Conservation (phyloP, 2,888 invertebrate species). For the Tinea semifulvella region DNA sequence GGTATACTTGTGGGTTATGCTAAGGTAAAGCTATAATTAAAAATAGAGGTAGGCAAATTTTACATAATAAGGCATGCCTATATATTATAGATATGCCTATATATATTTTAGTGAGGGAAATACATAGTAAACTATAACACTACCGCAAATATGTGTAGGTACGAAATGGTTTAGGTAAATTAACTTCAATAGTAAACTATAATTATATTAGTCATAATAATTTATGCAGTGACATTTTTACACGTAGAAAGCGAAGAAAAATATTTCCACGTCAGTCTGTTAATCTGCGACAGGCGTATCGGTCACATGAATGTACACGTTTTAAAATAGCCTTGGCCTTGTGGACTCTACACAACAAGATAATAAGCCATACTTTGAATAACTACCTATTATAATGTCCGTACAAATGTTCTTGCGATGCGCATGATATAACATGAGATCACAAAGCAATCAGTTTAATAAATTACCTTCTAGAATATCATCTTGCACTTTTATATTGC, state of each 20-base stretch:
- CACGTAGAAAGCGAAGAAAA: conserved; percentile 16
- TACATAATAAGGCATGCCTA: no score
- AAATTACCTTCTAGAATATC: no score
- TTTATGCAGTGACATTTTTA: conserved; percentile 4
- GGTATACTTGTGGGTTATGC: background rate
- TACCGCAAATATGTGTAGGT: no score
- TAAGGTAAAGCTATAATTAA: background rate
- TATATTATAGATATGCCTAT: no score
- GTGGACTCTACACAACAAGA: conserved; percentile 28
- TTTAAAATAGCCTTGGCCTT: conserved; percentile 45
- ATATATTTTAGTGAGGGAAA: no score
- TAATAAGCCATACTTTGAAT: conserved; percentile 25
- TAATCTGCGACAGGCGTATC: conserved; percentile 19
- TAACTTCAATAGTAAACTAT: background rate
- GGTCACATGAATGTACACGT: conserved; percentile 21
- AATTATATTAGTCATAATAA: background rate
- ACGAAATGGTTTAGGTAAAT: no score
- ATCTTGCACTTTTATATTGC: no score
- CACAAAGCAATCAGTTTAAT: conserved; percentile 13
- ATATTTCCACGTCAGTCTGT: conserved; percentile 19
- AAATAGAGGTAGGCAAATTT: no score
- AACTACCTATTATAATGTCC: conserved; percentile 11
- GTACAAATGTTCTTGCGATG: conserved; percentile 6
- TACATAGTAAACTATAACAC: no score
- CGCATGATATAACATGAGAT: conserved; percentile 12